Conservation (phyloP, 2,113 vertebrate genomes). For the Dasyornis broadbenti region DNA sequence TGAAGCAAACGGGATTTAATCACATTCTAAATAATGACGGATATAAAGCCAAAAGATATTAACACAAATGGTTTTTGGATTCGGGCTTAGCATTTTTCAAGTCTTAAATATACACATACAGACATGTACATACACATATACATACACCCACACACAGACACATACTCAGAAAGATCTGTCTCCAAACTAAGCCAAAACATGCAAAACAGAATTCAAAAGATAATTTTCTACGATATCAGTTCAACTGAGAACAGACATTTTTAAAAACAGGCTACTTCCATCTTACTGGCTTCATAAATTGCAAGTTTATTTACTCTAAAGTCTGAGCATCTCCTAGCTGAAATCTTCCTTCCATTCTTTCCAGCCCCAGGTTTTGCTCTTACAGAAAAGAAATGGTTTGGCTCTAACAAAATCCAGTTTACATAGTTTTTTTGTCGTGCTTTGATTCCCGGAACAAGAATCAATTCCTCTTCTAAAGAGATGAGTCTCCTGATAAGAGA, state of each 20-base stretch:
- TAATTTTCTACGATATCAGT: not conserved
- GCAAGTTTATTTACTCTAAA: not conserved
- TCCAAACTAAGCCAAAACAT: constrained; percentile 1
- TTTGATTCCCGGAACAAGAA: constrained; percentile 1
- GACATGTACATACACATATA: constrained; percentile 15
- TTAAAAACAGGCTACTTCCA: not conserved
- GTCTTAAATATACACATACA: constrained; percentile 8
- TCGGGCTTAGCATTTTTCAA: not conserved
- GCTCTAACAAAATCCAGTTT: not conserved
- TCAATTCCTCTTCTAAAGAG: not conserved
- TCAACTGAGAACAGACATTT: not conserved
- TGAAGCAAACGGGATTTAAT: not conserved
- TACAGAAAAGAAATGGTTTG: not conserved
- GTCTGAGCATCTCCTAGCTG: not conserved
- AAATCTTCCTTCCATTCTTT: not conserved
- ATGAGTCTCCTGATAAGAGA: not conserved
- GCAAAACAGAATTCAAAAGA: not conserved
- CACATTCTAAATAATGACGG: constrained; percentile 1
- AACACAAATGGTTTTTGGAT: not conserved
- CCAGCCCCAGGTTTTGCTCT: not conserved
- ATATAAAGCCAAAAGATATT: constrained; percentile 34
- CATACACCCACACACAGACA: constrained; percentile 18
- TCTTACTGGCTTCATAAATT: not conserved
- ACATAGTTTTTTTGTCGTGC: not conserved
- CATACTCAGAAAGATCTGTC: not conserved